Evolutionary conservation across 2,888 invertebrate genomes (phyloP), one percentile per base, ranked within the genome.

Genomic region (Cantharis lateralis): DNA sequence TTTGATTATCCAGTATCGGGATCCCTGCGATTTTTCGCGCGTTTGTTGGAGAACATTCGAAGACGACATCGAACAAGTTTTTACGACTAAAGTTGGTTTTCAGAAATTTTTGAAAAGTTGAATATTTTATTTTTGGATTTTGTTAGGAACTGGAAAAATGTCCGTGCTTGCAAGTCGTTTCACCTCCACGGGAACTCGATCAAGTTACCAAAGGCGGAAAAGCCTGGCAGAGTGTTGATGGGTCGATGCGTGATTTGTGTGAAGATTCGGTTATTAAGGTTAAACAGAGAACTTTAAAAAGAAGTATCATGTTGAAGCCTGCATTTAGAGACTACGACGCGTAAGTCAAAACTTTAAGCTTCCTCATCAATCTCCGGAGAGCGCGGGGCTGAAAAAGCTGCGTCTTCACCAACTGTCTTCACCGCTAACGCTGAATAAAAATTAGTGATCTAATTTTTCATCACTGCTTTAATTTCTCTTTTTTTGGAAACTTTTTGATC

Each of bases 21-120:
- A 95, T 89, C 93, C 93, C n/a, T 91, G 92, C 82, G 94, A 95
- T 86, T 87, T 88, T 0, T 89, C 91, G 72, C 90, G 92, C 72
- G 90, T 95, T 64, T 93, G 93, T 86, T 95, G 95, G 95, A 90
- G 91, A 76, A 92, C 92, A 18, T 95, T 95, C 85, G 93, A 93
- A 83, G 93, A 94, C 83, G 95, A 95, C 86, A 92, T 95, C 80
- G 93, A 95, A 84, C 92, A 93, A 84, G 95, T 88, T 4, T 88
- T 88, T 80, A 88, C 87, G 0, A 84, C 84, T 4, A 87, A 87
- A 81, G 87, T 87, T 82, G 32, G 69, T 66, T 24, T 18, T 69
- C 32, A 16, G 63, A 15, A 68, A 64, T 11, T 62, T 69, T 70
- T 32, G 28, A 18, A 15, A 16, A 15, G 10, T 24, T 68, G 1